A percentile compares a stretch with the other conserved stretches of the same genome.
phyloP scores from a whole-genome alignment of 1,140 invertebrate species.

The Drosophila parabipectinata region DNA sequence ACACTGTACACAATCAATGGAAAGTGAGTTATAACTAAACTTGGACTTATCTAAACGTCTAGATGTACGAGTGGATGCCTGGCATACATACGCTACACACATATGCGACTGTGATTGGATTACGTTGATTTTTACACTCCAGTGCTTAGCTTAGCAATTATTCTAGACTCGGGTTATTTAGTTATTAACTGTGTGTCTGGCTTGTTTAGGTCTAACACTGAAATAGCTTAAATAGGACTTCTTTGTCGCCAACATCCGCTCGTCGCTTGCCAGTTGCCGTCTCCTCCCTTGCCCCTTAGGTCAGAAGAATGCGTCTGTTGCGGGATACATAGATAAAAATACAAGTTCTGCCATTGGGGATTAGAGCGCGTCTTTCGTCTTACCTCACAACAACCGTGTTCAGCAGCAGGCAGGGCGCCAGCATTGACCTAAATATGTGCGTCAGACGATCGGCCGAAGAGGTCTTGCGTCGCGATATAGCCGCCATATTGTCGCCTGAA shows the following conservation, averaged over 20 bases:
- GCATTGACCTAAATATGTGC: constrained; percentile 81
- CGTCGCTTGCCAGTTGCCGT: background rate
- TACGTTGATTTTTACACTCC: constrained; percentile 72
- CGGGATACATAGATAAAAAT: constrained; percentile 10
- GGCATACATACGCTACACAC: constrained; percentile 48
- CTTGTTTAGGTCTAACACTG: constrained; percentile 66
- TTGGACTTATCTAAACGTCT: constrained; percentile 35
- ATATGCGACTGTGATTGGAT: constrained; percentile 43
- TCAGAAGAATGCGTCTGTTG: constrained; percentile 75
- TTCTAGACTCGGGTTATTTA: constrained; percentile 41
- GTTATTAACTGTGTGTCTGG: constrained; percentile 49
- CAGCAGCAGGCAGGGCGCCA: constrained; percentile 79
- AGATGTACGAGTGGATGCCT: constrained; percentile 46
- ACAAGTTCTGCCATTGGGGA: background rate
- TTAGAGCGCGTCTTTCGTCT: constrained; percentile 41
- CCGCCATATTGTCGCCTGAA: constrained; percentile 84
- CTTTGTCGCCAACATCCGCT: constrained; percentile 31
- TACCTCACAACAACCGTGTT: constrained; percentile 81
- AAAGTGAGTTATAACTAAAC: constrained; percentile 48
- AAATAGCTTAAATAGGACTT: constrained; percentile 80
- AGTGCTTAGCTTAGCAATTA: constrained; percentile 67
- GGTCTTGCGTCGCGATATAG: constrained; percentile 83
- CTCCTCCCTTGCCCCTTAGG: constrained; percentile 54
- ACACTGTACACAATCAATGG: constrained; percentile 59
- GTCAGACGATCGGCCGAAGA: constrained; percentile 82